phyloP scores from a whole-genome alignment of 2,888 invertebrate genomes.

The Trichogramma dendrolimi region DNA sequence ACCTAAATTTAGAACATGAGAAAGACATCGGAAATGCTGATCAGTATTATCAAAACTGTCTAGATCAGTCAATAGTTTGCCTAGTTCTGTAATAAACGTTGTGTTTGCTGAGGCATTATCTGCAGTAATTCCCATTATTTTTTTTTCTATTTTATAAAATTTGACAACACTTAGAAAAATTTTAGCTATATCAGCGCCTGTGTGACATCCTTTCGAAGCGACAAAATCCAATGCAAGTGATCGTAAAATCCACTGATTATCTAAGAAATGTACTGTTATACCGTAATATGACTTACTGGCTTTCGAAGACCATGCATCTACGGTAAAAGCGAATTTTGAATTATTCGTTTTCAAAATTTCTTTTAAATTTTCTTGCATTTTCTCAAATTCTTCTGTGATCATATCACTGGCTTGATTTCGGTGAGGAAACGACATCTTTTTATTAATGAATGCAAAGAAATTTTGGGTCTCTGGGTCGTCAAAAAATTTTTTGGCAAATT shows the following conservation, averaged over 20 bases:
- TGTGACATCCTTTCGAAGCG: constrained; percentile 29
- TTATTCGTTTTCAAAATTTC: too few relatives aligned
- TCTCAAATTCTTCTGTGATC: too few relatives aligned
- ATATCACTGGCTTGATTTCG: too few relatives aligned
- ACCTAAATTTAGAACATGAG: constrained; percentile 11
- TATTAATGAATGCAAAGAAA: too few relatives aligned
- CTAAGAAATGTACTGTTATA: constrained; percentile 35
- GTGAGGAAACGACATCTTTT: too few relatives aligned
- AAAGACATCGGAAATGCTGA: constrained; percentile 16
- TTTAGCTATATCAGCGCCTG: constrained; percentile 32
- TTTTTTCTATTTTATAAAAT: constrained; percentile 17
- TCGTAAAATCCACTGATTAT: constrained; percentile 27
- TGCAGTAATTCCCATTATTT: constrained; percentile 24
- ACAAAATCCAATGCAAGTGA: constrained; percentile 7
- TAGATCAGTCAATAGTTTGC: constrained; percentile 5
- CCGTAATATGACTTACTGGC: constrained; percentile 33
- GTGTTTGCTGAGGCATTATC: constrained; percentile 27
- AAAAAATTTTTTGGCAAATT: too few relatives aligned
- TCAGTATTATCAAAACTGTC: constrained; percentile 9
- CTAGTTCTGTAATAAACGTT: constrained; percentile 18
- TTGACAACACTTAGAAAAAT: constrained; percentile 26
- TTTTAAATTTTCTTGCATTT: too few relatives aligned
- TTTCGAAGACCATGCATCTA: constrained; percentile 33
- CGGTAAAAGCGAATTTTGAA: too few relatives aligned
- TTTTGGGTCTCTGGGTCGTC: too few relatives aligned